phyloP scores from a whole-genome alignment of 2,113 vertebrate species.

The Nycticryphes semicollaris region DNA sequence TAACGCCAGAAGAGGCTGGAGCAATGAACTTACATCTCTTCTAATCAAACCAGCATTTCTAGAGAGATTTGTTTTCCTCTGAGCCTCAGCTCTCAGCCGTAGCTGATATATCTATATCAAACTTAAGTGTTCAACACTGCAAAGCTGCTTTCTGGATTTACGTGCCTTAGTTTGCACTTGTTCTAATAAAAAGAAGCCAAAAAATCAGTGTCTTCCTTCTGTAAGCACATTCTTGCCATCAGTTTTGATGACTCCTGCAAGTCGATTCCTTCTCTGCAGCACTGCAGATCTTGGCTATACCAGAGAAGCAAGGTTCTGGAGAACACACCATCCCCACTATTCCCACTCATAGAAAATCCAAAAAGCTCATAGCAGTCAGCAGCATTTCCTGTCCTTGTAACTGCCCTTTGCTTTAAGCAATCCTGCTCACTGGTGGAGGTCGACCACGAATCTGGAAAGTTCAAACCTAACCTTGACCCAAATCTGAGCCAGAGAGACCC shows the following conservation, averaged over 20 bases:
- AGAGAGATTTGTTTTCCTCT: neutral
- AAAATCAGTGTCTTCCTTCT: neutral
- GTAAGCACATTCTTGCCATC: neutral
- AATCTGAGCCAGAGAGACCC: neutral
- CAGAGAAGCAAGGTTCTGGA: neutral
- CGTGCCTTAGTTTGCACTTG: neutral
- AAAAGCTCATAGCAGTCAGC: neutral
- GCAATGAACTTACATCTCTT: neutral
- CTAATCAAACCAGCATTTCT: neutral
- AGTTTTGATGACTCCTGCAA: neutral
- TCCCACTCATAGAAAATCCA: neutral
- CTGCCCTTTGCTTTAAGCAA: neutral
- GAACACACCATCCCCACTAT: neutral
- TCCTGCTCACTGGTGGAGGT: neutral
- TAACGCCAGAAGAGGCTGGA: neutral
- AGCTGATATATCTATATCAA: too few relatives aligned
- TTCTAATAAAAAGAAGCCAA: neutral
- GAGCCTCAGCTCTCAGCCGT: neutral
- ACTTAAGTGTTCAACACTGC: neutral
- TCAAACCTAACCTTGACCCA: neutral
- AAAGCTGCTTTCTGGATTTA: neutral
- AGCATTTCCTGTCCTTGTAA: neutral
- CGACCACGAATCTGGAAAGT: accelerated
- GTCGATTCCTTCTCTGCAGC: neutral
- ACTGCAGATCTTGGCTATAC: neutral